Conservation (phyloP, 2,888 invertebrate species). For the Protonemura montana region DNA sequence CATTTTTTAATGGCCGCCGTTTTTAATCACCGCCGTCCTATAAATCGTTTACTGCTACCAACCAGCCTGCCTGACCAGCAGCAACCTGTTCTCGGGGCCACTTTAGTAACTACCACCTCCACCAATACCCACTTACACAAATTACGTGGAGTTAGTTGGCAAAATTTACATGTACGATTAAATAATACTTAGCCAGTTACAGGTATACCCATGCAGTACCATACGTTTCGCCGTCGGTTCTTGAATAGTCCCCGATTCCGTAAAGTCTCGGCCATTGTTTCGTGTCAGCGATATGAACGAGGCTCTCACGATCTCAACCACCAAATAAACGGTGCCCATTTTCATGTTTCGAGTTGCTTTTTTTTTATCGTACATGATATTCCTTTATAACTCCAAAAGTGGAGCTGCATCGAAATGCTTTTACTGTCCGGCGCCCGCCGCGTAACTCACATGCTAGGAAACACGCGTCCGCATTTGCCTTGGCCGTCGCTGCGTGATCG, state of each 20-base stretch:
- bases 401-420: not conserved
- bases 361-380: not conserved
- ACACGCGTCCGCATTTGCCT: not conserved
- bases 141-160: constrained; percentile 12
- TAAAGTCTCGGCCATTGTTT: not conserved
- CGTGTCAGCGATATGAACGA: not conserved
- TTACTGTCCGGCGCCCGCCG: not conserved
- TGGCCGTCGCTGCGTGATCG: not conserved
- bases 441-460: not conserved
- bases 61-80: not conserved
- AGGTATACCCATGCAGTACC: not conserved
- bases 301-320: not conserved
- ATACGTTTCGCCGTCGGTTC: not conserved
- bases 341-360: not conserved
- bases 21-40: not conserved
- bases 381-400: not conserved
- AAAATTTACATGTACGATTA: not conserved
- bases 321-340: not conserved
- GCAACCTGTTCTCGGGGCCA: not conserved
- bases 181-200: constrained; percentile 7
- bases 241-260: not conserved
- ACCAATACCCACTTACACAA: constrained; percentile 7
- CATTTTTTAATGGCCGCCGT: not conserved
- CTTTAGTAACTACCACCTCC: not conserved
- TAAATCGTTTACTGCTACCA: constrained; percentile 2